Conservation (phyloP, 2,797 vertebrate species). For the Pseudochirops corinnae region DNA sequence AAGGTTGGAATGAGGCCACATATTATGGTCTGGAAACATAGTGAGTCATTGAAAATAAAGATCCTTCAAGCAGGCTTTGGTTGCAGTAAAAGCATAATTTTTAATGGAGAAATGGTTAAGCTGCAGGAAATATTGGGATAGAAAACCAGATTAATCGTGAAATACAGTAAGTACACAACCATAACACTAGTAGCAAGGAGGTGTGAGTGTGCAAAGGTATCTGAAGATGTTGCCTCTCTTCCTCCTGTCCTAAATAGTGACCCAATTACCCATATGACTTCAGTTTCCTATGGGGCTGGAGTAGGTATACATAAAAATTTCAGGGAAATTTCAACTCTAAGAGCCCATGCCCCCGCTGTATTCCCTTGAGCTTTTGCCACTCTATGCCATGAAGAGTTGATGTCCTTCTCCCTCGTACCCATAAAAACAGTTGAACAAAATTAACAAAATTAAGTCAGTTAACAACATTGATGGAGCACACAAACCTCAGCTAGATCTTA, state of each 20-base stretch:
- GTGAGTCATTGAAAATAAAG: background rate
- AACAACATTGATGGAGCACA: background rate
- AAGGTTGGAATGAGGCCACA: constrained; percentile 7
- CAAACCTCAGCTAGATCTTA: background rate
- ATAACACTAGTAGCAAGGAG: background rate
- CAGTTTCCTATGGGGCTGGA: background rate
- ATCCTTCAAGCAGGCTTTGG: background rate
- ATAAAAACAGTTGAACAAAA: constrained; percentile 5
- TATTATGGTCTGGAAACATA: background rate
- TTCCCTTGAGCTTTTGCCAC: background rate
- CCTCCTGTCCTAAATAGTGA: background rate
- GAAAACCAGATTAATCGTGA: background rate
- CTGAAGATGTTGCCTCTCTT: background rate
- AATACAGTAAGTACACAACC: background rate
- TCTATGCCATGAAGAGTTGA: background rate
- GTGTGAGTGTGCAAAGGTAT: background rate
- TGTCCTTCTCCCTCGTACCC: background rate
- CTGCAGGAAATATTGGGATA: background rate
- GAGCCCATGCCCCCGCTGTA: background rate
- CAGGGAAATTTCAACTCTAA: background rate
- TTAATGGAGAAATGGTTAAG: background rate
- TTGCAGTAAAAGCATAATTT: background rate
- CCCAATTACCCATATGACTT: background rate
- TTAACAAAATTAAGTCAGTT: background rate
- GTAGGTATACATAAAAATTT: background rate